Evolutionary conservation across 2,113 vertebrate genomes (phyloP), one percentile per base, ranked within the genome.

Genomic region (Clarias gariepinus): DNA sequence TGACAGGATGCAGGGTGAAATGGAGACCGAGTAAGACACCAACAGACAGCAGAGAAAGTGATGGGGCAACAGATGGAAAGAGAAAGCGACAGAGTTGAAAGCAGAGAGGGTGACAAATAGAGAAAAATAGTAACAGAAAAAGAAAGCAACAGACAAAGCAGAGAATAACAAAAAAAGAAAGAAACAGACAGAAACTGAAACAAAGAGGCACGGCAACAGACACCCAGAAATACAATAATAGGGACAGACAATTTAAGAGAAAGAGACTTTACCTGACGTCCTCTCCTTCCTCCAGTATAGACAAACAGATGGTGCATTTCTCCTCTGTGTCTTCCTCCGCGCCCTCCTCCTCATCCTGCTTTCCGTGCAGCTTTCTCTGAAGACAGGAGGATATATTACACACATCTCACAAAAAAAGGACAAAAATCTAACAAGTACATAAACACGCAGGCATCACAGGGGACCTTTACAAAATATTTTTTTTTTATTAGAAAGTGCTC

Each of bases 231-330:
- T 69, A n/a, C 10, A 53, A 12, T 3, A 4, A 76, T 25, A 53
- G 7, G 47, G 33, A 74, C 33, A 73, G 23, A 77, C 28, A 21
- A 41, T 47, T 47, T 8, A 47, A 21, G 4, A 63, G 18, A 63
- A 4, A 63, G 58, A 88, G 25, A 8, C 3, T 89, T 96, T 96
- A 99, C 98, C 98, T 98, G 95, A 99, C 98, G 89, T 99, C 98
- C 97, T 99, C 98, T 90, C 98, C 98, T 94, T 99, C 98, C 94
- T 99, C 98, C 95, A 99, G 93, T 94, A 99, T 97, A 89, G 98
- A 99, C 92, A 99, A 95, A 94, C 98, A 99, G 94, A 99, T 99
- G 92, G 98, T 99, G 94, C 98, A 99, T 90, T 99, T 99, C 93
- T 99, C 98, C 94, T 99, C 98, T 4, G 98, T 99, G 91, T 99